Conservation (phyloP, 1,140 invertebrate genomes). For the Patella vulgata region DNA sequence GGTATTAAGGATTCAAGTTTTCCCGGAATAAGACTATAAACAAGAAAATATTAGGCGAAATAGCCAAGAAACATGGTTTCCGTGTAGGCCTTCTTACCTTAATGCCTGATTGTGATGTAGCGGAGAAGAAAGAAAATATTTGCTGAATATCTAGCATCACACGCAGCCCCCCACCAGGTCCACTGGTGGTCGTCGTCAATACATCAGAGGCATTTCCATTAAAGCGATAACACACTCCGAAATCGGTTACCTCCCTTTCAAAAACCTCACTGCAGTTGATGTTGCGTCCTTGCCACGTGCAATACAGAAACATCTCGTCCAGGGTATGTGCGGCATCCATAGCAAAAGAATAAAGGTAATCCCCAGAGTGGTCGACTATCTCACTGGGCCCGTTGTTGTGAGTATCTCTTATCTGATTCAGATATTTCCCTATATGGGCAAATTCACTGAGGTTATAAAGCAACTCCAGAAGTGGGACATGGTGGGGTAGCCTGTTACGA, state of each 20-base stretch:
- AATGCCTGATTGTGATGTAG: neutral
- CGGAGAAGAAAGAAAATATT: conserved; percentile 5
- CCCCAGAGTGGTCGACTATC: neutral
- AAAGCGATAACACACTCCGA: conserved; percentile 15
- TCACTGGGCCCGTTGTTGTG: neutral
- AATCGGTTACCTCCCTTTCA: neutral
- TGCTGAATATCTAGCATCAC: conserved; percentile 12
- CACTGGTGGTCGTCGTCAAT: neutral
- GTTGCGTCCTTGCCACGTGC: neutral
- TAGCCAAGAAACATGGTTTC: no score
- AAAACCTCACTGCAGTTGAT: conserved; percentile 3
- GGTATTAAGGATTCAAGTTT: no score
- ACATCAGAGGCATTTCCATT: neutral
- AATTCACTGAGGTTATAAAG: conserved; percentile 7
- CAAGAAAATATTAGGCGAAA: no score
- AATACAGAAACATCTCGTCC: conserved; percentile 4
- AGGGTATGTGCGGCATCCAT: conserved; percentile 10
- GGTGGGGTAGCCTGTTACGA: neutral
- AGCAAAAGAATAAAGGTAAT: conserved; percentile 1
- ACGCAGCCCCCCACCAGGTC: neutral
- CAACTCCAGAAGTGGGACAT: neutral
- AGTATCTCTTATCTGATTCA: neutral
- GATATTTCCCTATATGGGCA: neutral
- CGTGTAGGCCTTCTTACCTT: conserved; percentile 4
- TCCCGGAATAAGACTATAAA: no score